Evolutionary conservation across 1,140 invertebrate genomes (phyloP), one percentile per base, ranked within the genome.

Genomic region (Drosophila carrolli): DNA sequence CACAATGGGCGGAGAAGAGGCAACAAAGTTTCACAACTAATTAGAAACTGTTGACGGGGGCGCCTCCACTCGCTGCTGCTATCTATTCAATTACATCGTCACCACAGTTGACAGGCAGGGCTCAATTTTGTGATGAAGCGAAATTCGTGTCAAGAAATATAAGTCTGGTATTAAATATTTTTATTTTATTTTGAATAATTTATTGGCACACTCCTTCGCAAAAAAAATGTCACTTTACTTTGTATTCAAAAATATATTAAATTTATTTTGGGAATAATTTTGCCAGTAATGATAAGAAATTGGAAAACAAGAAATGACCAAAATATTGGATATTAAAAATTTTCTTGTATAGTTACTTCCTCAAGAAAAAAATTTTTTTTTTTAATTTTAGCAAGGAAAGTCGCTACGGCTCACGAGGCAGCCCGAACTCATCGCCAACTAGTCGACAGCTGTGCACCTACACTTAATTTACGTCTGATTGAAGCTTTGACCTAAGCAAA

Each of bases 41-140:
- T 75, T 79, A 83, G 72, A 61, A 83, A 65, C 61, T 71, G 71
- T 67, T 79, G 75, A 54, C 71, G 65, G 50, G 56, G 65, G 63
- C 59, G 65, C 53, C 73, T 54, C 72, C 73, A 43, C 23, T 54
- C 40, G 46, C 37, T 35, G 23, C 6, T 53, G 32, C 58, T 66
- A 71, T 75, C 58, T 68, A 75, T 70, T 79, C 48, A 84, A 84
- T 60, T 66, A 80, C 63, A 80, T 79, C 76, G 51, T 71, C 67
- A 70, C 35, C 32, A 19, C 29, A 40, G 48, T 35, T 41, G 62
- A 56, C 41, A 19, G 19, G 11, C 5, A 37, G 40, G 16, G 38
- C 9, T 9, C 40, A 13, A 29, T 43, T 63, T 60, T 63, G 38
- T 43, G 55, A n/a, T 32, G 16, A 35, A 13, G 60, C 23, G 9